Percentiles rank a stretch among this genome's conserved stretches.
Conservation (phyloP, 2,888 invertebrate genomes). For the Adelognathus sp. region DNA sequence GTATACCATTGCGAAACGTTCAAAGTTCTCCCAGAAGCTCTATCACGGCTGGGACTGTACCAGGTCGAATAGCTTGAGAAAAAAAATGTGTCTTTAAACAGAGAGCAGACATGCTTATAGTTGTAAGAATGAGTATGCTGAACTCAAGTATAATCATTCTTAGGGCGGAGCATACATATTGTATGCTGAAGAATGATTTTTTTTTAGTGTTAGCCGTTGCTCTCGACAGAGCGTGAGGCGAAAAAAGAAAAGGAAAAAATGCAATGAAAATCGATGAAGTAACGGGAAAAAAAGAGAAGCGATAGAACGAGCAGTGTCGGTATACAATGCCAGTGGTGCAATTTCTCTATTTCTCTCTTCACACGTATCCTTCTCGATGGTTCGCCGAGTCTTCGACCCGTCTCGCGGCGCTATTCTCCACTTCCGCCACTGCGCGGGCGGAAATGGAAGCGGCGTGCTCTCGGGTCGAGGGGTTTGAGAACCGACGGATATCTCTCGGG, state of each 20-base stretch:
- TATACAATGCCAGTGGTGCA: constrained; percentile 21
- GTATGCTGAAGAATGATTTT: too few species aligned
- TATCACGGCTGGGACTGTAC: too few species aligned
- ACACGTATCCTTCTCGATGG: constrained; percentile 17
- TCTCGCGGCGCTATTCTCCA: constrained; percentile 21
- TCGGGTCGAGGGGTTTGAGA: not conserved
- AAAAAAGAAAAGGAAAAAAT: constrained; percentile 4
- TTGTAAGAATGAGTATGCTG: too few species aligned
- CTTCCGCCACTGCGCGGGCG: constrained; percentile 4
- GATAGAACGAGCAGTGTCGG: constrained; percentile 10
- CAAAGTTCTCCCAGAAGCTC: too few species aligned
- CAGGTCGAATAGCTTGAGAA: too few species aligned
- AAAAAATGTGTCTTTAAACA: too few species aligned
- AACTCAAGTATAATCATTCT: too few species aligned
- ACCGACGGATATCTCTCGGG: not conserved
- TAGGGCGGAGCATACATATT: too few species aligned
- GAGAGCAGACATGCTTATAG: too few species aligned
- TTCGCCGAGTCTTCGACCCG: constrained; percentile 14
- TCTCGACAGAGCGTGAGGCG: not conserved
- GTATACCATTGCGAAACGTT: too few species aligned
- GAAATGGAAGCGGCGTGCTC: constrained; percentile 23
- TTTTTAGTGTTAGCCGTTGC: not conserved
- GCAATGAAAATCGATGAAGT: constrained; percentile 12
- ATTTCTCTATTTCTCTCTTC: constrained; percentile 16
- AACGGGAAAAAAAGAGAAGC: constrained; percentile 4